These are phyloP conservation scores for Anseranas semipalmata DNA, from an alignment of 2,113 vertebrate genomes.

Conservation along the genomic window DNA sequence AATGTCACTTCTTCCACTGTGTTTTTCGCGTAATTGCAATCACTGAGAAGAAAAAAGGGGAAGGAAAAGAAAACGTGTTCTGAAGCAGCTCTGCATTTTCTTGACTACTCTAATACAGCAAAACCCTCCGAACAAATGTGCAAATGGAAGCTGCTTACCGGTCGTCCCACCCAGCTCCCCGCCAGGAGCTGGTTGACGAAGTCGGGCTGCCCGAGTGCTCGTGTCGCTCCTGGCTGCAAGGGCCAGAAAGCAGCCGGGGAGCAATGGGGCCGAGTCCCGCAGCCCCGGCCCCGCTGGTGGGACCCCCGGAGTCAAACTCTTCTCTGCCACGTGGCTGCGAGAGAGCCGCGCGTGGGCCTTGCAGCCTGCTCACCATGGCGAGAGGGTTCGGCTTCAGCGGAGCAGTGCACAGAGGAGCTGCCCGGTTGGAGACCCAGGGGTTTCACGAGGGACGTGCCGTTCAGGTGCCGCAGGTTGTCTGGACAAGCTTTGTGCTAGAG, in stretches of 20 bases:
- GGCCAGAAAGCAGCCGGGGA: not conserved
- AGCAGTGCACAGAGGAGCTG: not conserved
- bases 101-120: not conserved
- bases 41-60: not conserved
- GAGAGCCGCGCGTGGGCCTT: not conserved
- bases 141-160: not conserved
- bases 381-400: not conserved
- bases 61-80: not conserved
- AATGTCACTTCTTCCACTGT: not conserved
- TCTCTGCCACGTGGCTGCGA: fast-evolving
- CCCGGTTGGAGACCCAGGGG: not conserved
- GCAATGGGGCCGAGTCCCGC: fast-evolving
- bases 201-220: fast-evolving
- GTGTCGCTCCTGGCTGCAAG: not conserved
- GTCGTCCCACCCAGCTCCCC: fast-evolving
- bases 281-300: not conserved
- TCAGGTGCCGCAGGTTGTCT: not conserved
- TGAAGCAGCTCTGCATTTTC: not conserved
- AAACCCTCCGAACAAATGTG: not conserved
- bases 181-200: not conserved
- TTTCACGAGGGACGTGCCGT: not conserved
- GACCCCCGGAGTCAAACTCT: fast-evolving
- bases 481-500: not conserved
- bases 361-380: not conserved
- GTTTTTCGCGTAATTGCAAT: not conserved